Evolutionary conservation across 2,888 invertebrate species (phyloP).

Genomic region (Drosophila mimetica): DNA sequence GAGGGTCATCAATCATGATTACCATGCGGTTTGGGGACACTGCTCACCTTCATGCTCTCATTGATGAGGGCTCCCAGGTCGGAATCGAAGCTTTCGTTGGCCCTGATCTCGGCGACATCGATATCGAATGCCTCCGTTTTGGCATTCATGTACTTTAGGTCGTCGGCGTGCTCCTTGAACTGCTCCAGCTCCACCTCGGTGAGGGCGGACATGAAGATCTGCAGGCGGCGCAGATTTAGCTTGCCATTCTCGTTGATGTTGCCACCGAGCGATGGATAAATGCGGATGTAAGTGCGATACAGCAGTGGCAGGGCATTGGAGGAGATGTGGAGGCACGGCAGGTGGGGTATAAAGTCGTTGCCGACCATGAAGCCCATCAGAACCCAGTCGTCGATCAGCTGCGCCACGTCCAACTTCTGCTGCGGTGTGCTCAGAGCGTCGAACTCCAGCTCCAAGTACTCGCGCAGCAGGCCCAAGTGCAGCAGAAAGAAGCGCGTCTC

Average conservation of each 20-base stretch:
- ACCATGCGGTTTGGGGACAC: too few relatives aligned
- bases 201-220: slow-evolving; percentile 92
- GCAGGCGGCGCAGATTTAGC: slow-evolving; percentile 92
- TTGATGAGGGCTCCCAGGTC: slow-evolving; percentile 81
- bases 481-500: slow-evolving; percentile 96
- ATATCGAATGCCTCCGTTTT: slow-evolving; percentile 86
- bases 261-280: slow-evolving; percentile 94
- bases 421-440: slow-evolving; percentile 87
- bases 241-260: slow-evolving; percentile 96
- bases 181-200: slow-evolving; percentile 90
- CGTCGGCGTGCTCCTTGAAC: slow-evolving; percentile 91
- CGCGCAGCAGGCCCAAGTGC: slow-evolving; percentile 95
- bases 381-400: slow-evolving; percentile 98
- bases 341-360: slow-evolving; percentile 98
- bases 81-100: slow-evolving; percentile 54
- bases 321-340: slow-evolving; percentile 97
- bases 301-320: slow-evolving; percentile 94
- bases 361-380: slow-evolving; percentile 98
- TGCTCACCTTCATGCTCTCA: slow-evolving; percentile 74
- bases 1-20: not conserved
- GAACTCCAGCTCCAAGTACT: slow-evolving; percentile 97
- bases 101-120: slow-evolving; percentile 71
- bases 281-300: slow-evolving; percentile 94
- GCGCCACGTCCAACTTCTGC: slow-evolving; percentile 93
- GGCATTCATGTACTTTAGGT: slow-evolving; percentile 92